Conservation (phyloP, 2,797 vertebrate genomes). For the Epinephelus malabaricus region DNA sequence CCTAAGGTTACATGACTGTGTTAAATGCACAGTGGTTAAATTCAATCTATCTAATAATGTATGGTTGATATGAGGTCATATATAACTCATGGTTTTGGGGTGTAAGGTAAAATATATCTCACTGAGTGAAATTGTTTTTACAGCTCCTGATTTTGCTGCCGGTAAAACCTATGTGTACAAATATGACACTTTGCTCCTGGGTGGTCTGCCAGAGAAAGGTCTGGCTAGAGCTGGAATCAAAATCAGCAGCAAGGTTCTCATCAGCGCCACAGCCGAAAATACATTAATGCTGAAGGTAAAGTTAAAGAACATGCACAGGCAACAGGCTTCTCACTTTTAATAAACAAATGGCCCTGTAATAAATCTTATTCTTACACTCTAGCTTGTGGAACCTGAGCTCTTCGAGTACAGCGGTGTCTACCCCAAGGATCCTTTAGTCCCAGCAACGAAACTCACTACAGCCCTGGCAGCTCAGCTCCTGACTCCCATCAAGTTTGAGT, state of each 20-base stretch:
- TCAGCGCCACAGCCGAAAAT: slow-evolving; percentile 79
- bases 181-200: slow-evolving; percentile 82
- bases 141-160: slow-evolving; percentile 80
- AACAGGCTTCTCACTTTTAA: not conserved
- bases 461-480: slow-evolving; percentile 78
- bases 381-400: slow-evolving; percentile 82
- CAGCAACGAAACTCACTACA: slow-evolving; percentile 80
- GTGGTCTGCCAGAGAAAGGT: slow-evolving; percentile 83
- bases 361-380: not conserved
- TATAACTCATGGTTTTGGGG: not conserved
- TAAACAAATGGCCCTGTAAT: not conserved
- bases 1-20: not conserved
- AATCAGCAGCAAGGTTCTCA: slow-evolving; percentile 86
- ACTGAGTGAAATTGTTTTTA: slow-evolving; percentile 23
- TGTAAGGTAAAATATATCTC: not conserved
- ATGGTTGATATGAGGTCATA: not conserved
- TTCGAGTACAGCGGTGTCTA: slow-evolving; percentile 86
- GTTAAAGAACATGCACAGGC: not conserved
- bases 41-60: not conserved
- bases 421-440: slow-evolving; percentile 77
- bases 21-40: not conserved
- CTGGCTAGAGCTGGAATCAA: slow-evolving; percentile 87
- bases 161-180: slow-evolving; percentile 84
- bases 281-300: slow-evolving; percentile 86
- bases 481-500: slow-evolving; percentile 86